Percentiles rank a stretch among this genome's conserved stretches.
phyloP scores from a whole-genome alignment of 53 echinoderm and acorn worm genomes.

The Apostichopus leukothele region DNA sequence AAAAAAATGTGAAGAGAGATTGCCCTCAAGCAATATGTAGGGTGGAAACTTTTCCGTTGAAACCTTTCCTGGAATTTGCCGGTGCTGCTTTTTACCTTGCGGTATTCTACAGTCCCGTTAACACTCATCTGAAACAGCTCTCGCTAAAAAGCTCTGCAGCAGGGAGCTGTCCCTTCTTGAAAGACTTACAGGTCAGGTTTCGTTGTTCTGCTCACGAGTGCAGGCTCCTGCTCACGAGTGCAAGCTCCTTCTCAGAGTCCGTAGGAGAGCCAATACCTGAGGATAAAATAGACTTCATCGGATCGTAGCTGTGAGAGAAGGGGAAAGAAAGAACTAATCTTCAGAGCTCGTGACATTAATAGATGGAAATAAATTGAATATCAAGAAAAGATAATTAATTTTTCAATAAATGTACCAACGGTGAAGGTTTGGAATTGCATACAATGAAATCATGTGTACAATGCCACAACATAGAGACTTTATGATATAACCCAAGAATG shows the following conservation, averaged over 20 bases:
- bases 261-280: constrained; percentile 9
- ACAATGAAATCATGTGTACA: too few relatives aligned
- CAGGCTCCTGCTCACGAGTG: neutral
- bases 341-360: constrained; percentile 1
- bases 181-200: neutral
- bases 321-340: neutral
- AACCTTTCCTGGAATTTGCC: too few relatives aligned
- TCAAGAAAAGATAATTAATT: neutral
- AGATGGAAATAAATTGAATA: neutral
- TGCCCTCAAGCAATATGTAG: too few relatives aligned
- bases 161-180: too few relatives aligned
- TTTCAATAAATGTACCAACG: neutral
- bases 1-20: too few relatives aligned
- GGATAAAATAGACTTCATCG: constrained; percentile 6
- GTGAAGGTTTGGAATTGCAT: neutral
- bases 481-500: too few relatives aligned
- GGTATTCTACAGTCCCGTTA: too few relatives aligned
- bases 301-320: neutral
- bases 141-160: too few relatives aligned
- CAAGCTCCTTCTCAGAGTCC: neutral
- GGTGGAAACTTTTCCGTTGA: too few relatives aligned
- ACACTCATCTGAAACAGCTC: too few relatives aligned
- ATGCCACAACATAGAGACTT: neutral
- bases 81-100: too few relatives aligned
- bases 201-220: neutral